Percentiles rank a stretch among this genome's conserved stretches.
Conservation (phyloP, 2,888 invertebrate genomes). For the Hylaea fasciaria region DNA sequence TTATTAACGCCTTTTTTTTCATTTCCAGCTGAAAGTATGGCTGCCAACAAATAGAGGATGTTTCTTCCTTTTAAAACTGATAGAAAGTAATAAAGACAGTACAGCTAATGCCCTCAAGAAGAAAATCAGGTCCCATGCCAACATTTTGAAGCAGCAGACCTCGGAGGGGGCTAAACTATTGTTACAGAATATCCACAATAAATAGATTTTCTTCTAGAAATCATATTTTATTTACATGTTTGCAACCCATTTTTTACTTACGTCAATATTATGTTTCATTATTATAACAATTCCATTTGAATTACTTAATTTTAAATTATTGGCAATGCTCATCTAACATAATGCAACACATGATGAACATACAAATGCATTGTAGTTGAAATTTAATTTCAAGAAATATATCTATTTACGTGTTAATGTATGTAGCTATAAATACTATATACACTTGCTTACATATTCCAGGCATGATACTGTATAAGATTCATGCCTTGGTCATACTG, state of each 20-base stretch:
- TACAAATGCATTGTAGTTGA: too few relatives aligned
- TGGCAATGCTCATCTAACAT: too few relatives aligned
- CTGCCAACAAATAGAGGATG: constrained; percentile 90
- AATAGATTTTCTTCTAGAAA: constrained; percentile 53
- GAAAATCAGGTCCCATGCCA: constrained; percentile 74
- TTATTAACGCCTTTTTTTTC: constrained; percentile 1
- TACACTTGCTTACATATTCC: too few relatives aligned
- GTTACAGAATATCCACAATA: constrained; percentile 77
- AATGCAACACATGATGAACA: too few relatives aligned
- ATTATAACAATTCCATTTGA: not conserved
- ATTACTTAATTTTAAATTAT: not conserved
- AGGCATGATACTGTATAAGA: too few relatives aligned
- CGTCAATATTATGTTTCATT: not conserved
- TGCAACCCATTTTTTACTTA: too few relatives aligned
- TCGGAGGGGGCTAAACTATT: constrained; percentile 87
- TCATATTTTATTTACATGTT: constrained; percentile 32
- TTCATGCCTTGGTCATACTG: too few relatives aligned
- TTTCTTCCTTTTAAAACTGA: constrained; percentile 88
- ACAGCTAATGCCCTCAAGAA: constrained; percentile 74
- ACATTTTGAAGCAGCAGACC: constrained; percentile 80
- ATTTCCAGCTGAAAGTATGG: constrained; percentile 87
- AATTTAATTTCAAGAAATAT: too few relatives aligned
- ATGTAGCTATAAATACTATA: too few relatives aligned
- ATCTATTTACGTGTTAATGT: too few relatives aligned
- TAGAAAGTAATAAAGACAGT: constrained; percentile 85